These are phyloP conservation scores for Babyrousa celebensis DNA, from an alignment of 2,797 vertebrate species.

Conservation along the genomic window DNA sequence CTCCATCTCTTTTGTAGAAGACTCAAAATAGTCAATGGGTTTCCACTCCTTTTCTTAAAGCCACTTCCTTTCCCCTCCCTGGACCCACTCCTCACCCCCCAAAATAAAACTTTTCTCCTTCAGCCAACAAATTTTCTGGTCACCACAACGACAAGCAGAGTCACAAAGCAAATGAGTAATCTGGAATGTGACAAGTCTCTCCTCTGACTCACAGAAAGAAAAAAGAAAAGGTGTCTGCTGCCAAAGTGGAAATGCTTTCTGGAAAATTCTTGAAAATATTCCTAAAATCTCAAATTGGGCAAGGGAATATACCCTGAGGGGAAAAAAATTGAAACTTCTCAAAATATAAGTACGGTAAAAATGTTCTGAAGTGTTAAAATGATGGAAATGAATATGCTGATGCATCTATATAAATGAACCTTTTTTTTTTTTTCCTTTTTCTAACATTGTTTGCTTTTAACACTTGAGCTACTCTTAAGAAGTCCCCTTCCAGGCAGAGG, in stretches of 20 bases:
- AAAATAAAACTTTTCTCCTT: background rate
- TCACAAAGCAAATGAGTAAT: slow-evolving; percentile 76
- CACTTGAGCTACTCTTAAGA: slow-evolving; percentile 56
- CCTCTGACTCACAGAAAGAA: slow-evolving; percentile 79
- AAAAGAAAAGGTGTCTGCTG: slow-evolving; percentile 31
- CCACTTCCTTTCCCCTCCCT: background rate
- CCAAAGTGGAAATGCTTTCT: slow-evolving; percentile 79
- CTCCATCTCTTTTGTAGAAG: background rate
- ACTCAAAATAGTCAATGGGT: slow-evolving; percentile 36
- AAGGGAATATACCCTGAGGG: slow-evolving; percentile 68
- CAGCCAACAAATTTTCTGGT: slow-evolving; percentile 62
- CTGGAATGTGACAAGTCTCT: slow-evolving; percentile 73
- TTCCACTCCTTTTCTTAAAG: slow-evolving; percentile 56
- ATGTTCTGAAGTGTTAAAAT: slow-evolving; percentile 60
- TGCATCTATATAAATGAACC: background rate
- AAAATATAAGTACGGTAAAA: slow-evolving; percentile 75
- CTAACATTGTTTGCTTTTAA: slow-evolving; percentile 13
- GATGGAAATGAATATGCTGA: background rate
- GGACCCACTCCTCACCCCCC: background rate
- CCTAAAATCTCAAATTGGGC: slow-evolving; percentile 77
- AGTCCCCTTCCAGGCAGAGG: background rate
- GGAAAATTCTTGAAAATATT: slow-evolving; percentile 83
- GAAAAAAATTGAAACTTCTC: slow-evolving; percentile 69
- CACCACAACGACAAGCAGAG: slow-evolving; percentile 71
- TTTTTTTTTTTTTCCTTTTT: background rate